Conservation (phyloP, 2,888 invertebrate genomes). For the Lymantria dispar region DNA sequence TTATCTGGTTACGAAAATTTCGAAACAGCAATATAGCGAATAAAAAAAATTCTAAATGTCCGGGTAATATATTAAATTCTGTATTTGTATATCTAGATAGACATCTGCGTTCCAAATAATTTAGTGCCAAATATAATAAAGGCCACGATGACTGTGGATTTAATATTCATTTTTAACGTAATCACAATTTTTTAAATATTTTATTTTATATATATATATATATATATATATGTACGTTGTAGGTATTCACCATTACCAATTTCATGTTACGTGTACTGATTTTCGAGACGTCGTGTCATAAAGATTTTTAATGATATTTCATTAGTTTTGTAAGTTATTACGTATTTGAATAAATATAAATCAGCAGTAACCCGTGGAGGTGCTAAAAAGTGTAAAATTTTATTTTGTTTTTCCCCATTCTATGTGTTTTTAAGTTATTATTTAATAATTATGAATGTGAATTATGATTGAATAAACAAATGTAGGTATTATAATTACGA, state of each 20-base stretch:
- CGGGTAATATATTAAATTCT: constrained; percentile 42
- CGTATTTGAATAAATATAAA: constrained; percentile 41
- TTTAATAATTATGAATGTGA: constrained; percentile 43
- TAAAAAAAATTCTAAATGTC: constrained; percentile 50
- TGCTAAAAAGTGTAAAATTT: constrained; percentile 67
- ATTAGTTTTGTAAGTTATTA: constrained; percentile 53
- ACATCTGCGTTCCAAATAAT: constrained; percentile 75
- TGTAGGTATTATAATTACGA: constrained; percentile 22
- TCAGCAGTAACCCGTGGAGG: constrained; percentile 67
- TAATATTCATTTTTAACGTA: constrained; percentile 48
- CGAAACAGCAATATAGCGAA: constrained; percentile 28
- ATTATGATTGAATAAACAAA: constrained; percentile 15
- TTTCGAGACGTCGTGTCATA: constrained; percentile 56
- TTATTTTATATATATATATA: constrained; percentile 25
- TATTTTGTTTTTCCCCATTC: constrained; percentile 46
- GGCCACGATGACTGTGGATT: constrained; percentile 53
- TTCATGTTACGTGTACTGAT: constrained; percentile 53
- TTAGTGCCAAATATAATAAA: constrained; percentile 75
- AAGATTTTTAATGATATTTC: constrained; percentile 46
- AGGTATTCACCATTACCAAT: constrained; percentile 35
- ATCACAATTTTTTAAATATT: constrained; percentile 63
- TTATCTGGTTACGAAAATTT: constrained; percentile 36
- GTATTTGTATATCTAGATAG: constrained; percentile 63
- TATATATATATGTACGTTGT: constrained; percentile 40
- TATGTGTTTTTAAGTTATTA: constrained; percentile 54